Conservation (phyloP, 2,888 invertebrate species). For the Conomelus anceps region DNA sequence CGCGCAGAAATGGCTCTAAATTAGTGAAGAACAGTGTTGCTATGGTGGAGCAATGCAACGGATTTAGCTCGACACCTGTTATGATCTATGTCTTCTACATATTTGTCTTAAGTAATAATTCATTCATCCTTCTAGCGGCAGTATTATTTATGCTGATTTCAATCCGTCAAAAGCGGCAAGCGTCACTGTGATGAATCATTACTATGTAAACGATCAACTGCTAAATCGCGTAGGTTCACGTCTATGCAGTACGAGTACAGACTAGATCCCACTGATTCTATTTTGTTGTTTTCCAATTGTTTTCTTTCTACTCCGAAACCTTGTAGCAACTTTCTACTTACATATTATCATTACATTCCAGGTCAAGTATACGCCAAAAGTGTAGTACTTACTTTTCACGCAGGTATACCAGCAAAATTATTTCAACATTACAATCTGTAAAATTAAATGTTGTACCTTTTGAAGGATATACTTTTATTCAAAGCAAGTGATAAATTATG, state of each 20-base stretch:
- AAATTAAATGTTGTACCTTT: too few species aligned
- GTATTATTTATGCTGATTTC: not conserved
- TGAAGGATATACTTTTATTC: too few species aligned
- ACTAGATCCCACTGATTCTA: not conserved
- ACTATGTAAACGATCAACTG: not conserved
- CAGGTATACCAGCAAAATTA: too few species aligned
- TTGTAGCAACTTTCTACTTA: not conserved
- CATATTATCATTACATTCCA: not conserved
- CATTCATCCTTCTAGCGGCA: not conserved
- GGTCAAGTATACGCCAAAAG: too few species aligned
- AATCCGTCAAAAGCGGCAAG: not conserved
- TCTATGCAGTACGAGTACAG: not conserved
- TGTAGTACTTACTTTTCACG: too few species aligned
- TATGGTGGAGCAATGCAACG: not conserved
- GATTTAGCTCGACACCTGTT: not conserved
- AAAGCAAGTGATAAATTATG: too few species aligned
- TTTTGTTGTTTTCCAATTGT: not conserved
- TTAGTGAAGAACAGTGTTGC: not conserved
- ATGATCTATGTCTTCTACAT: not conserved
- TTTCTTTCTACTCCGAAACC: not conserved
- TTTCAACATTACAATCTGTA: too few species aligned
- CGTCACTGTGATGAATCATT: not conserved
- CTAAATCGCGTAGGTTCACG: not conserved
- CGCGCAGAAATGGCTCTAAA: not conserved
- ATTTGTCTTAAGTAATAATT: not conserved